These are phyloP conservation scores for Onthophagus sagittarius DNA, from an alignment of 2,888 invertebrate genomes.

Conservation along the genomic window DNA sequence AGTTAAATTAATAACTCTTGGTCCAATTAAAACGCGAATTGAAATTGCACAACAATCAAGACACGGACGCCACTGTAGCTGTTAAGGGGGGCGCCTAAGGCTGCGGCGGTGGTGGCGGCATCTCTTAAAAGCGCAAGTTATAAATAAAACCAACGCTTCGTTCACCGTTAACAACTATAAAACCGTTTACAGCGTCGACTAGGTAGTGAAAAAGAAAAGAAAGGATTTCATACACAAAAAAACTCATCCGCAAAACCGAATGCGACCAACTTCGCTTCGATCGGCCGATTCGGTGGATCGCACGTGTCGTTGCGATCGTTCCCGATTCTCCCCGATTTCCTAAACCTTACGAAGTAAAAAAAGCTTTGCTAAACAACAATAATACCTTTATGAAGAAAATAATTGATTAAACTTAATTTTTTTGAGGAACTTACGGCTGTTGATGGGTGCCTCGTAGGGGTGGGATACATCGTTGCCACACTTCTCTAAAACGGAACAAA, in stretches of 20 bases:
- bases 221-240: neutral
- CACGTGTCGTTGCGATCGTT: neutral
- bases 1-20: no score
- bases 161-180: neutral
- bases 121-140: neutral
- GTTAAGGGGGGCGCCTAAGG: no score
- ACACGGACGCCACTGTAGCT: no score
- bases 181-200: neutral
- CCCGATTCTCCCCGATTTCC: neutral
- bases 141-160: neutral
- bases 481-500: neutral
- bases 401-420: no score
- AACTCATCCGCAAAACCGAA: neutral
- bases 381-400: slow-evolving; percentile 4
- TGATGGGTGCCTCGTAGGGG: slow-evolving; percentile 73
- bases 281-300: slow-evolving; percentile 1
- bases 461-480: slow-evolving; percentile 61
- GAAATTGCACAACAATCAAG: no score
- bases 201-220: neutral
- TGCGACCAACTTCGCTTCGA: slow-evolving; percentile 8
- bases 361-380: neutral
- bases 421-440: slow-evolving; percentile 60
- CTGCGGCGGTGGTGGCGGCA: neutral
- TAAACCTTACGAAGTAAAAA: neutral
- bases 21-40: no score